A percentile compares a stretch with the other conserved stretches of the same genome.
Conservation (phyloP, 64 coral and sea anemone genomes). For the Exaiptasia diaphana region DNA sequence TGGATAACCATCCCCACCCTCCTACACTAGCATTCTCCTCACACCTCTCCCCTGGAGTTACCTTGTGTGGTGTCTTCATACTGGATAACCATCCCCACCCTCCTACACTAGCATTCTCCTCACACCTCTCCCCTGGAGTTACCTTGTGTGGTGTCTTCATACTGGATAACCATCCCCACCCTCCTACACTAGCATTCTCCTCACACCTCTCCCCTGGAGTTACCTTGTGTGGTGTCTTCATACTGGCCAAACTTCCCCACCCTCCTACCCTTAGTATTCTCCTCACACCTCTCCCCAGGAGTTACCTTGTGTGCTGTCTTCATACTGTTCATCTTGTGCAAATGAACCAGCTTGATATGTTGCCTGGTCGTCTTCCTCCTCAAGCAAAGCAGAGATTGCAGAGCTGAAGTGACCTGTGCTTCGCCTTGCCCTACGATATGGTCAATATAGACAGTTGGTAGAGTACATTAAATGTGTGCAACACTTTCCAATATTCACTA, state of each 20-base stretch:
- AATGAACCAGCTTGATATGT: not conserved
- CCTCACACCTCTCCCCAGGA: no score
- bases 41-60: no score
- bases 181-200: not conserved
- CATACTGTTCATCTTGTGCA: not conserved
- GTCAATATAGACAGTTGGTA: not conserved
- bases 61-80: not conserved
- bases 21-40: no score
- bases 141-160: not conserved
- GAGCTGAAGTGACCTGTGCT: slow-evolving; percentile 79
- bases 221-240: slow-evolving; percentile 17
- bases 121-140: no score
- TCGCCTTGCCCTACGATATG: slow-evolving; percentile 82
- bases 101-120: no score
- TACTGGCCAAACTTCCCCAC: no score
- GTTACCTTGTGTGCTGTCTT: not conserved
- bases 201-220: not conserved
- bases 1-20: no score
- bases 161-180: not conserved
- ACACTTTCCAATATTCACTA: no score
- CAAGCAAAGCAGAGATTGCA: slow-evolving; percentile 71
- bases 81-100: no score
- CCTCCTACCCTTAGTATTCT: no score
- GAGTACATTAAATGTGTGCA: no score
- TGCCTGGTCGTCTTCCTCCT: slow-evolving; percentile 64